Evolutionary conservation across 1,140 invertebrate species (phyloP).

Genomic region (Olivierus martensii): DNA sequence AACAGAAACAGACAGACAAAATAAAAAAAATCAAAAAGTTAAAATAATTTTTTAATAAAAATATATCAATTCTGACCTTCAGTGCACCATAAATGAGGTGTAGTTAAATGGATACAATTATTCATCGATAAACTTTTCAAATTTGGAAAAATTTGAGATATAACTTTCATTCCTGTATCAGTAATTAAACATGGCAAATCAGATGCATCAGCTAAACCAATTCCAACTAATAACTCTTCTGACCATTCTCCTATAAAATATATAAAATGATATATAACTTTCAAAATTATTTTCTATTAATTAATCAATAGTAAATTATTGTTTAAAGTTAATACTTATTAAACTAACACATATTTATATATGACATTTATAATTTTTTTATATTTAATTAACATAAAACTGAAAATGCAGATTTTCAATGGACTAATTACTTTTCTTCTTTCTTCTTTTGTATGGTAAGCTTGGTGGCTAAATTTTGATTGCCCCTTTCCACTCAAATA

Average conservation of each 20-base stretch:
- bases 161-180: slow-evolving; percentile 25
- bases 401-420: too few species aligned
- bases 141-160: slow-evolving; percentile 21
- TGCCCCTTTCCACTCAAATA: too few species aligned
- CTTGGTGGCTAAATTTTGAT: too few species aligned
- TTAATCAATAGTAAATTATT: neutral
- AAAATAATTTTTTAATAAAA: neutral
- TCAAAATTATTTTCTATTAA: too few species aligned
- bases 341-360: neutral
- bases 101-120: slow-evolving; percentile 25
- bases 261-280: too few species aligned
- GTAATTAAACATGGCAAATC: slow-evolving; percentile 26
- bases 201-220: slow-evolving; percentile 22
- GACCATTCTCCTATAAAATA: slow-evolving; percentile 21
- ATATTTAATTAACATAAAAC: too few species aligned
- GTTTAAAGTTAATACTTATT: neutral
- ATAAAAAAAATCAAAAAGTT: neutral
- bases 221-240: slow-evolving; percentile 19
- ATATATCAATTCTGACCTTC: neutral
- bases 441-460: too few species aligned
- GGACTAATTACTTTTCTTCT: too few species aligned
- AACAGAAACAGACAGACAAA: too few species aligned
- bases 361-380: too few species aligned
- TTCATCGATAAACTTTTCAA: slow-evolving; percentile 21
- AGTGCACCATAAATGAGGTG: slow-evolving; percentile 21